Evolutionary conservation across 2,888 invertebrate genomes (phyloP).

Genomic region (Folsomia candida): DNA sequence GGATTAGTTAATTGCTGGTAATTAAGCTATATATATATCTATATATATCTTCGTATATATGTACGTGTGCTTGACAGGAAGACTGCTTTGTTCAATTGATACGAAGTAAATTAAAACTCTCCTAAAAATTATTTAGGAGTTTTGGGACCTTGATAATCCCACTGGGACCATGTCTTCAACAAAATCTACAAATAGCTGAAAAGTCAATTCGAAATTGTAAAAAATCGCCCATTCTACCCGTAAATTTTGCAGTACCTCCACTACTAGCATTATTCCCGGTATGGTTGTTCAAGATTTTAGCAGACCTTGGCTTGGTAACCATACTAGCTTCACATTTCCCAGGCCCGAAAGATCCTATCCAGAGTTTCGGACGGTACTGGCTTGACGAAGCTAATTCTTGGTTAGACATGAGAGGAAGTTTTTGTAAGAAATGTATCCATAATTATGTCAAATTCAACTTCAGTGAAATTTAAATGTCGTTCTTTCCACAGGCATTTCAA

Average conservation of each 20-base stretch:
- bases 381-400: slow-evolving; percentile 30
- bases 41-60: too few species aligned
- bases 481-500: slow-evolving; percentile 33
- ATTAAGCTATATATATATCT: too few species aligned
- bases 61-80: too few species aligned
- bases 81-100: too few species aligned
- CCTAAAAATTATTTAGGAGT: too few species aligned
- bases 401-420: slow-evolving; percentile 35
- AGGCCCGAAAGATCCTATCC: slow-evolving; percentile 25
- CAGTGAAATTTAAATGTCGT: too few species aligned
- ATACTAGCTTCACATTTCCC: slow-evolving; percentile 38
- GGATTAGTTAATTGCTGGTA: slow-evolving; percentile 39
- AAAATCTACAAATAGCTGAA: slow-evolving; percentile 22
- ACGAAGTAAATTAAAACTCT: too few species aligned
- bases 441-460: too few species aligned
- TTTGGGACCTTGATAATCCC: slow-evolving; percentile 34
- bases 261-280: slow-evolving; percentile 26
- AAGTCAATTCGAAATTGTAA: slow-evolving; percentile 22
- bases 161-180: slow-evolving; percentile 17
- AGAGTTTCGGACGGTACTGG: slow-evolving; percentile 14
- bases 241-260: slow-evolving; percentile 38
- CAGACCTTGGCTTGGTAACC: slow-evolving; percentile 38
- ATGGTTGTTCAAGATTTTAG: slow-evolving; percentile 33
- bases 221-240: slow-evolving; percentile 31
- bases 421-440: too few species aligned